Percentiles rank a stretch among this genome's conserved stretches.
These are phyloP conservation scores for Microchrysa polita DNA, from an alignment of 2,888 invertebrate species.

Conservation along the genomic window DNA sequence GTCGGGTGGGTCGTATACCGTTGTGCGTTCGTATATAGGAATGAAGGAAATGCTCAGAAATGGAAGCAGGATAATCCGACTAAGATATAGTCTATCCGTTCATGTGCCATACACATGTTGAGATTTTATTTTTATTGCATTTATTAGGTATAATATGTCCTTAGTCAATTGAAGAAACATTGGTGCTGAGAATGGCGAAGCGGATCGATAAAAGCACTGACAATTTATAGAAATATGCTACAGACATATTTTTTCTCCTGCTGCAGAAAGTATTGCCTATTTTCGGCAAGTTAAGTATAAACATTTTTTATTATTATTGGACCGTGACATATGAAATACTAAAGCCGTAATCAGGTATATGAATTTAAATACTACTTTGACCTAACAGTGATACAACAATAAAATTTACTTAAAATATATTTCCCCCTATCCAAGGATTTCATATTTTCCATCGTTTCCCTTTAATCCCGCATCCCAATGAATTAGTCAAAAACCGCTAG, in stretches of 20 bases:
- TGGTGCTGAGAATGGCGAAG: background rate
- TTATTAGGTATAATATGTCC: slow-evolving; percentile 31
- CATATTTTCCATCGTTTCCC: too few relatives aligned
- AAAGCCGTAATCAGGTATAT: too few relatives aligned
- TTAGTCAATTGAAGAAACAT: background rate
- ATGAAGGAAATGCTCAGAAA: slow-evolving; percentile 12
- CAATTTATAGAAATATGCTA: slow-evolving; percentile 3
- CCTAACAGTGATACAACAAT: too few relatives aligned
- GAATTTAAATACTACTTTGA: too few relatives aligned
- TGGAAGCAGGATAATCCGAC: slow-evolving; percentile 21
- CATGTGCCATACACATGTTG: slow-evolving; percentile 7
- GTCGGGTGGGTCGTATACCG: background rate
- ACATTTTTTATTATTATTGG: too few relatives aligned
- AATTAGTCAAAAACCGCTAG: slow-evolving; percentile 11
- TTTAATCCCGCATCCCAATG: background rate
- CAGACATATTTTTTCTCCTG: too few relatives aligned
- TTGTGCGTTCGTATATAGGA: background rate
- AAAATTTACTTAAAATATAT: too few relatives aligned
- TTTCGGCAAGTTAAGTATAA: too few relatives aligned
- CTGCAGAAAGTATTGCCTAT: too few relatives aligned
- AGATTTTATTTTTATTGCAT: slow-evolving; percentile 23
- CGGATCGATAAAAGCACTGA: background rate
- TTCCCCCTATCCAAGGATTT: too few relatives aligned
- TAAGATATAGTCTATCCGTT: background rate
- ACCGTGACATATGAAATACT: too few relatives aligned